Base-by-base conservation (phyloP, 2,113 vertebrate species). In the Peromyscus maniculatus region DNA sequence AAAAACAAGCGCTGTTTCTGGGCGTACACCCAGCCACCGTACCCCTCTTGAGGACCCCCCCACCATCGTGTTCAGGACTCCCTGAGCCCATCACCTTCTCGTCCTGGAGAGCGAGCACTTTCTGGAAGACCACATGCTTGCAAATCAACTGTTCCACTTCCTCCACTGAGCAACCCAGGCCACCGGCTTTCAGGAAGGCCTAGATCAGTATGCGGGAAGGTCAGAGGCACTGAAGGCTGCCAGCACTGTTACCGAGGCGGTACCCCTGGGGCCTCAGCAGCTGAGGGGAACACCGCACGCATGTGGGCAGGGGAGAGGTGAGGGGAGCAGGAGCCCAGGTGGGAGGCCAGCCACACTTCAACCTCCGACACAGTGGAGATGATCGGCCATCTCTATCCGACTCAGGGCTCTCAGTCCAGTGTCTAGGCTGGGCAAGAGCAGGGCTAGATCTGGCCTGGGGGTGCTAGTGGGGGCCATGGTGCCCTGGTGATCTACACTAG, bases 71-170 rank as follows among this genome's bases (percentile, higher is more conserved):
- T 46, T 75, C 89, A 46, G 43, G 11, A 26, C 17, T 21, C 79
- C 22, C 33, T 0, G 4, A 89, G 64, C 3, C 71, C 55, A n/a
- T 98, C 94, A 99, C 99, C 99, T 99, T 99, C 92, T 99, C 99
- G 91, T 99, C 99, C 98, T 99, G 99, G 46, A 99, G 98, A 49
- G 94, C 67, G 87, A 99, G 99, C 96, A 99, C 98, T 94, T 99
- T 99, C 98, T 99, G 99, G 97, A 99, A 99, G 90, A 99, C 98
- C 46, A 99, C 98, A 2, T 99, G 99, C 62, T 99, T 99, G 97
- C 97, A 99, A 94, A 99, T 99, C 96, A 99, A 97, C 94, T 97
- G 98, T 5, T 99, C 99, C 7, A 99, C 98, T 97, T 99, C 99
- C 90, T 99, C 99, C 91, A 99, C 99, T 0, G 99, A 99, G 78